Evolutionary conservation across 2,797 vertebrate species (phyloP).

Genomic region (Gambusia yucatana): DNA sequence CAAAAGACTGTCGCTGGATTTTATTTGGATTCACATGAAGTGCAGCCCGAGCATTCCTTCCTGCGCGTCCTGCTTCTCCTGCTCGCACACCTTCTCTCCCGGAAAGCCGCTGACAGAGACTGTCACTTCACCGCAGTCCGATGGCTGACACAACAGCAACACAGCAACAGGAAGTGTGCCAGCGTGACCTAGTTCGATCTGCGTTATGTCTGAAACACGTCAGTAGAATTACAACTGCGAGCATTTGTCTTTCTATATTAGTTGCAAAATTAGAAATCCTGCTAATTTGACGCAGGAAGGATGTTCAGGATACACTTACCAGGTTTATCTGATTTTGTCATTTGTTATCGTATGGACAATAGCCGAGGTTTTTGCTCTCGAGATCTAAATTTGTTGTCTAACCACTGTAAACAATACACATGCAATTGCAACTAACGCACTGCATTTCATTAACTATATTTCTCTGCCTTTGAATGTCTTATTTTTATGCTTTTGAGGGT

Average conservation of each 20-base stretch:
- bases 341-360: not conserved
- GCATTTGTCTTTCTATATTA: slow-evolving; percentile 42
- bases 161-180: slow-evolving; percentile 48
- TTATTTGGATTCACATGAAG: slow-evolving; percentile 23
- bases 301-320: not conserved
- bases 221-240: slow-evolving; percentile 41
- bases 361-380: not conserved
- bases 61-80: slow-evolving; percentile 22
- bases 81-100: slow-evolving; percentile 37
- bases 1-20: slow-evolving; percentile 29
- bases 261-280: slow-evolving; percentile 15
- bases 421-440: not conserved
- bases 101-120: slow-evolving; percentile 51
- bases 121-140: slow-evolving; percentile 53
- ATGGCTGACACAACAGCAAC: slow-evolving; percentile 24
- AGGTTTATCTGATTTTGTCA: not conserved
- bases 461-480: not conserved
- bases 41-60: slow-evolving; percentile 29
- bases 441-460: not conserved
- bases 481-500: not conserved
- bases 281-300: slow-evolving; percentile 28
- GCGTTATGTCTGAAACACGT: slow-evolving; percentile 49
- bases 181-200: slow-evolving; percentile 53
- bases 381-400: not conserved
- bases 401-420: not conserved